phyloP scores from a whole-genome alignment of 2,113 vertebrate species.

The Mustelus asterias region DNA sequence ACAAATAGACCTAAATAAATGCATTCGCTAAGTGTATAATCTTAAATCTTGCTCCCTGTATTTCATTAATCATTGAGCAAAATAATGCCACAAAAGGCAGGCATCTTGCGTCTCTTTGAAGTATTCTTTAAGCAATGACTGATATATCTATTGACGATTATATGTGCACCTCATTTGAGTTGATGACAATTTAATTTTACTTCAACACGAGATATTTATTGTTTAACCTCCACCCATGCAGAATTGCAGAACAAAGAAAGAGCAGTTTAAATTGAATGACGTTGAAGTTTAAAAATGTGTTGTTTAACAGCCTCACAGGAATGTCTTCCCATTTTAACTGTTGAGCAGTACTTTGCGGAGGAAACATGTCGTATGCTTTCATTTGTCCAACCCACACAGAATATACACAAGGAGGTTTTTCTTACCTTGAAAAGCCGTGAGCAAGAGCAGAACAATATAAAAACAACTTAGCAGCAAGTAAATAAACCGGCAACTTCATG shows the following conservation, averaged over 20 bases:
- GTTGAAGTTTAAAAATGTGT: neutral
- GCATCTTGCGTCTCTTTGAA: neutral
- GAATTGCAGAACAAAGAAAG: neutral
- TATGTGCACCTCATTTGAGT: neutral
- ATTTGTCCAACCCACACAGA: neutral
- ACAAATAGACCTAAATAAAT: neutral
- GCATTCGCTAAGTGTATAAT: neutral
- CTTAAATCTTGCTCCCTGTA: neutral
- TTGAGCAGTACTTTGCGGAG: neutral
- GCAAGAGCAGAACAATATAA: neutral
- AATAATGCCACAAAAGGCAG: neutral
- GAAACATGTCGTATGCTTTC: neutral
- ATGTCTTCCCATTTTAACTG: neutral
- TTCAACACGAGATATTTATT: neutral
- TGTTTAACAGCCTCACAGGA: neutral
- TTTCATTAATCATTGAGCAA: neutral
- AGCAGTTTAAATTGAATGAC: neutral
- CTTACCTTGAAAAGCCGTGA: neutral
- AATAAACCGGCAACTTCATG: too few species aligned
- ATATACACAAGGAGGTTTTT: neutral
- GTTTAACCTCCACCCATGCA: neutral
- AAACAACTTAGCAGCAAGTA: neutral
- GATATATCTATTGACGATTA: neutral
- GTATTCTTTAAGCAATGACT: neutral
- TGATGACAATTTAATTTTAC: neutral